Percentiles rank a stretch among this genome's conserved stretches.
Conservation (phyloP, 2,888 invertebrate genomes). For the Perithous albicinctus region DNA sequence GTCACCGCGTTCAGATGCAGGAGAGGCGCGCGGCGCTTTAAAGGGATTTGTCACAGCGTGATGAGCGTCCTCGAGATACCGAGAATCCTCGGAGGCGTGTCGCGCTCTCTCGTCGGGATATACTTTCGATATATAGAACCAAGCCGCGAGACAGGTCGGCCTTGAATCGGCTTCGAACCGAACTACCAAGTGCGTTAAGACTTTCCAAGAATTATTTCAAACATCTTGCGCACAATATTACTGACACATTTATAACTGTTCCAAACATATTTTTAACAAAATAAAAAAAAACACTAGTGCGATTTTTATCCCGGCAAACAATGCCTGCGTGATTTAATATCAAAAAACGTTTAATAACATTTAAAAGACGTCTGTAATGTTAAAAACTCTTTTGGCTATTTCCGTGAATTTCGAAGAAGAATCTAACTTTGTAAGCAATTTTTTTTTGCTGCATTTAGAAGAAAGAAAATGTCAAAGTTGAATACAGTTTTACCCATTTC, state of each 20-base stretch:
- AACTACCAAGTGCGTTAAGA: slow-evolving; percentile 35
- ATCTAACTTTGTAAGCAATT: too few relatives aligned
- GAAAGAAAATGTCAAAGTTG: too few relatives aligned
- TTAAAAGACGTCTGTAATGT: too few relatives aligned
- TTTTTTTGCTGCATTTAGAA: too few relatives aligned
- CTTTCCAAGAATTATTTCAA: slow-evolving; percentile 54
- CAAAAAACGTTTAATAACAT: too few relatives aligned
- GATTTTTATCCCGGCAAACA: too few relatives aligned
- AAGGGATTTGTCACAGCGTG: slow-evolving; percentile 76
- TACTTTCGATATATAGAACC: slow-evolving; percentile 58
- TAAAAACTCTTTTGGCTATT: too few relatives aligned
- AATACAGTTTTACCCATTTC: too few relatives aligned
- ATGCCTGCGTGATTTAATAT: too few relatives aligned
- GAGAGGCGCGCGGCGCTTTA: slow-evolving; percentile 70
- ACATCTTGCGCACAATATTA: slow-evolving; percentile 24
- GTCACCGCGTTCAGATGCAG: not conserved
- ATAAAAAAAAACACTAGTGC: too few relatives aligned
- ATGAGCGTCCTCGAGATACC: slow-evolving; percentile 69
- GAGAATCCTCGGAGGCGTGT: slow-evolving; percentile 70
- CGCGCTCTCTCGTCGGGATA: slow-evolving; percentile 54
- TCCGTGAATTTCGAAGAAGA: too few relatives aligned
- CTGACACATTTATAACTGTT: not conserved
- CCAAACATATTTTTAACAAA: not conserved
- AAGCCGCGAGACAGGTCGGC: slow-evolving; percentile 64
- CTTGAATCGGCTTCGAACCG: slow-evolving; percentile 63